phyloP scores from a whole-genome alignment of 2,797 vertebrate genomes.

The Argyrosomus regius region DNA sequence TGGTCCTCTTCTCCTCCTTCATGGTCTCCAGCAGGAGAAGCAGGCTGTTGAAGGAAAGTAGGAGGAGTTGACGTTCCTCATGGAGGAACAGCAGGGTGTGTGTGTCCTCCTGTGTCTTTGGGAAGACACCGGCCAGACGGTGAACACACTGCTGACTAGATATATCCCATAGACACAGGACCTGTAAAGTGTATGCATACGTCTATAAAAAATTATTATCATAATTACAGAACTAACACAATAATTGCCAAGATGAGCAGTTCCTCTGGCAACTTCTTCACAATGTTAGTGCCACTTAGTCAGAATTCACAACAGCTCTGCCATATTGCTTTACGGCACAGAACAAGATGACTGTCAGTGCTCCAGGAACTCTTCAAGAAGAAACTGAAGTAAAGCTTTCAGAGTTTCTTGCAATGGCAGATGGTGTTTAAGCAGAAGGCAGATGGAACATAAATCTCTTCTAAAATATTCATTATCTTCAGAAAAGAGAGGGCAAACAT shows the following conservation, averaged over 20 bases:
- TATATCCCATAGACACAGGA: conserved; percentile 89
- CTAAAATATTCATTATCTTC: conserved; percentile 77
- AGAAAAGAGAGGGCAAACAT: conserved; percentile 69
- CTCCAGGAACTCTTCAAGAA: conserved; percentile 51
- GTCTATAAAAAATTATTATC: background rate
- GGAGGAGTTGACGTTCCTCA: conserved; percentile 82
- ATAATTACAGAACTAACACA: conserved; percentile 18
- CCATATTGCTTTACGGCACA: conserved; percentile 48
- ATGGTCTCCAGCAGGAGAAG: conserved; percentile 83
- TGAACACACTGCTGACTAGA: conserved; percentile 86
- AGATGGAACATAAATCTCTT: conserved; percentile 78
- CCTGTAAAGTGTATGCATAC: conserved; percentile 70
- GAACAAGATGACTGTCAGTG: conserved; percentile 41
- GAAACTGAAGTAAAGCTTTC: conserved; percentile 64
- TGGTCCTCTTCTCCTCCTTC: conserved; percentile 71
- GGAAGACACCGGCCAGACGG: conserved; percentile 84
- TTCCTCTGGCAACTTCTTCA: conserved; percentile 17
- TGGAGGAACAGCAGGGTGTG: conserved; percentile 84
- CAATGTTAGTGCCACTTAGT: conserved; percentile 30
- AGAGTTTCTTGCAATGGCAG: conserved; percentile 66
- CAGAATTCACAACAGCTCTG: conserved; percentile 30
- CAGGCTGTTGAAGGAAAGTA: conserved; percentile 86
- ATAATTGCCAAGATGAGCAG: background rate
- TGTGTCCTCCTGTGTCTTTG: conserved; percentile 82
- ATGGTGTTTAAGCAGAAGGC: conserved; percentile 76